Conservation (phyloP, 2,113 vertebrate genomes). For the Stomatorhinus ivindoensis region DNA sequence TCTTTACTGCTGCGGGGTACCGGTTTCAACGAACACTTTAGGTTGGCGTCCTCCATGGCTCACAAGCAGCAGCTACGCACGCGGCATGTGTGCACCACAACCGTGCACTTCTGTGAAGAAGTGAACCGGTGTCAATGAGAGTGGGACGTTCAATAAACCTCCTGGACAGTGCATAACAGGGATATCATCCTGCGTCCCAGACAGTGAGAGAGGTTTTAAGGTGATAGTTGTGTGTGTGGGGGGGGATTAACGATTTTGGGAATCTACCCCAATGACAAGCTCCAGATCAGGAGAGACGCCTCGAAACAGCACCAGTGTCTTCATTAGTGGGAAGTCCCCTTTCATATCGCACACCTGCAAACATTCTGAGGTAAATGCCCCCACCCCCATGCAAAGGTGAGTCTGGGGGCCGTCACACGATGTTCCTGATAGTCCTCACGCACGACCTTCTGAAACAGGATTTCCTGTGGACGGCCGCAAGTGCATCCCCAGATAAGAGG, state of each 20-base stretch:
- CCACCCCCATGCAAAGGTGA: not conserved
- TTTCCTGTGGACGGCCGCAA: not conserved
- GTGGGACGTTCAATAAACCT: not conserved
- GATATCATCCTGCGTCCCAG: not conserved
- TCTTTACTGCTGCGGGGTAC: not conserved
- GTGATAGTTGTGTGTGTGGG: not conserved
- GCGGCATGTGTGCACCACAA: not conserved
- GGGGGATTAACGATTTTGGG: not conserved
- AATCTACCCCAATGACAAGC: not conserved
- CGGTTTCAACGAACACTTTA: not conserved
- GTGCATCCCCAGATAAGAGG: not conserved
- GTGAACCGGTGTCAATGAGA: not conserved
- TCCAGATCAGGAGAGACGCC: not conserved
- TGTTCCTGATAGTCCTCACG: not conserved
- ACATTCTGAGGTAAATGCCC: not conserved
- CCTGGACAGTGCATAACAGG: not conserved
- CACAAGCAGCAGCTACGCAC: not conserved
- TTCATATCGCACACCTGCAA: not conserved
- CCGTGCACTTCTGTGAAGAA: not conserved
- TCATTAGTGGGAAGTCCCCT: not conserved
- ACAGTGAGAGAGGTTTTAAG: not conserved
- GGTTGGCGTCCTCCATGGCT: not conserved
- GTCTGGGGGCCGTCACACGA: not conserved
- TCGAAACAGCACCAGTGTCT: not conserved
- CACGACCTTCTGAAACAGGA: not conserved